Conservation (phyloP, 2,797 vertebrate genomes). For the Rhynchotus rufescens region DNA sequence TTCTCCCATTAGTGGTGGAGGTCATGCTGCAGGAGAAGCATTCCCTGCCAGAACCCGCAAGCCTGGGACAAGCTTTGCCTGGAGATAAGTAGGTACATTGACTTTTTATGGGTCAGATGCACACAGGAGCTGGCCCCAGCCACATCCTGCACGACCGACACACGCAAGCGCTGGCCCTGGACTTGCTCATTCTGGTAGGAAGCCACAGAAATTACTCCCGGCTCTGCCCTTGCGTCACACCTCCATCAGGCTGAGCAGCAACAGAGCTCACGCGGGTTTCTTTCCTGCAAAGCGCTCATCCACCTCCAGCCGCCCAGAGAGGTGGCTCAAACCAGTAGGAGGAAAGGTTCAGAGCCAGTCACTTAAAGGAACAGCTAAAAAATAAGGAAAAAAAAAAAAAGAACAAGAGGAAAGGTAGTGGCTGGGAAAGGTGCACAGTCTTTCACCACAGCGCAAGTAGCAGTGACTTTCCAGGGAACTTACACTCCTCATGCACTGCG, state of each 20-base stretch:
- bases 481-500: not conserved
- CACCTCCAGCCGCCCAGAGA: not conserved
- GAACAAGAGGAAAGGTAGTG: not conserved
- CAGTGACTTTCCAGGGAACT: not conserved
- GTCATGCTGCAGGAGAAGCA: not conserved
- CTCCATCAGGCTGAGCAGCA: not conserved
- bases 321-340: not conserved
- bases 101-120: not conserved
- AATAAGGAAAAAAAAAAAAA: not conserved
- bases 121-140: not conserved
- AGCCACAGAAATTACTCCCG: not conserved
- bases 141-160: not conserved
- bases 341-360: not conserved
- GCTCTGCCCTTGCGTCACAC: not conserved
- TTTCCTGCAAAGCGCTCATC: not conserved
- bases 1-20: not conserved
- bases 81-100: fast-evolving
- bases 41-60: not conserved
- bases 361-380: not conserved
- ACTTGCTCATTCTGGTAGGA: not conserved
- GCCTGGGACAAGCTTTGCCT: not conserved
- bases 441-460: not conserved
- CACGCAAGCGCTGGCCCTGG: not conserved
- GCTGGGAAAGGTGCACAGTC: not conserved
- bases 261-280: not conserved